Base-by-base conservation (phyloP, 2,113 vertebrate genomes). In the Tapirus terrestris region DNA sequence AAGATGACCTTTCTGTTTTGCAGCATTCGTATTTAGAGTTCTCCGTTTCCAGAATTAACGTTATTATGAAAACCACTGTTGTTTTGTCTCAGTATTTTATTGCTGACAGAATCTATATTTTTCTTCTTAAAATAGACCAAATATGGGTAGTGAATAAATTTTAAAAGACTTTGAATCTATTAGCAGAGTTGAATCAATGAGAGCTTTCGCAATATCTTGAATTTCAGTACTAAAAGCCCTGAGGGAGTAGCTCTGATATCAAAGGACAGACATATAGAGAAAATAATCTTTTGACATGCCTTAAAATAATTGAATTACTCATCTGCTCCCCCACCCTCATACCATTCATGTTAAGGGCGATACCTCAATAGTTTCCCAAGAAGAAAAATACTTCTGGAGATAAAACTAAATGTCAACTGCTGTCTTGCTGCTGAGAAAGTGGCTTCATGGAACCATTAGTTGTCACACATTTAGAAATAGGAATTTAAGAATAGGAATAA, bases 321-420 rank as follows among this genome's bases (percentile, higher is more conserved):
- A 65, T 29, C 48, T 91, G 45, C 10, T 70, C 43, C 31, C 10
- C 21, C 6, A 20, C 7, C 36, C 84, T 84, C 8, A 10, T 36
- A 91, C 31, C 3, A 45, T 60, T 96, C 79, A 43, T 65, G 5
- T 86, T 91, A 72, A 94, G 39, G 70, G 18, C 31, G 21, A 31
- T 67, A 63, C 27, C 16, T 60, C 53, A 56, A 29, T n/a, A 73
- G 14, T 60, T 96, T 79, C 43, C 33, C 7, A 76, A 77, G 63
- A 96, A 93, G 61, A 61, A 80, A 93, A 93, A 61, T 16, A 96
- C 16, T 68, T 93, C 80, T 68, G n/a, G 36, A 92, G 53, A 72
- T 89, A 94, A 96, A 94, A 72, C n/a, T 89, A 85, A 97, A 85
- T 97, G 73, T 73, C 81, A 92, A 3, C 25, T 85, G 17, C 43